Conservation (phyloP, 2,113 vertebrate genomes). For the Hippopotamus amphibius region DNA sequence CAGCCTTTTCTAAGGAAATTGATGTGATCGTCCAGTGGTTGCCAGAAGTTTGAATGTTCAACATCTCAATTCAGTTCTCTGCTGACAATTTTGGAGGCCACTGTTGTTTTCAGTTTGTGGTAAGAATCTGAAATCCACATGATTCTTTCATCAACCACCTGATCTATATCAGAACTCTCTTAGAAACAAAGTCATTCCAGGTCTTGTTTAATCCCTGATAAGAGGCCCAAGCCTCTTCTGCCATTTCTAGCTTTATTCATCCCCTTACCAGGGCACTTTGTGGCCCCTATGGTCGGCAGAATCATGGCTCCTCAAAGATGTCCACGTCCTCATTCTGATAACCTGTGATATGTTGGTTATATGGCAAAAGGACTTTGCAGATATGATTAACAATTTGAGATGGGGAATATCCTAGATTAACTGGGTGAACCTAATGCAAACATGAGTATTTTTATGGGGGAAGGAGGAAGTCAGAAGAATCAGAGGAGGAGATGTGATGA, state of each 20-base stretch:
- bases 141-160: background rate
- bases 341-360: background rate
- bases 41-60: background rate
- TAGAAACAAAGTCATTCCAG: background rate
- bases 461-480: background rate
- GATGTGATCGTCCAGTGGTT: background rate
- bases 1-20: background rate
- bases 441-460: background rate
- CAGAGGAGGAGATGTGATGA: background rate
- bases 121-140: background rate
- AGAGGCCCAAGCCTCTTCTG: background rate
- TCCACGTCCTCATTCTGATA: background rate
- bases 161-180: background rate
- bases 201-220: background rate
- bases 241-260: background rate
- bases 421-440: background rate
- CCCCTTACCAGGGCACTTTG: background rate
- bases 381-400: background rate
- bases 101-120: background rate
- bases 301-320: background rate
- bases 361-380: background rate
- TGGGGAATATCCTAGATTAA: background rate
- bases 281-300: background rate
- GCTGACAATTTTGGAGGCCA: background rate
- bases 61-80: background rate